Base-by-base conservation (phyloP, 2,113 vertebrate species). In the Scatophagus argus region DNA sequence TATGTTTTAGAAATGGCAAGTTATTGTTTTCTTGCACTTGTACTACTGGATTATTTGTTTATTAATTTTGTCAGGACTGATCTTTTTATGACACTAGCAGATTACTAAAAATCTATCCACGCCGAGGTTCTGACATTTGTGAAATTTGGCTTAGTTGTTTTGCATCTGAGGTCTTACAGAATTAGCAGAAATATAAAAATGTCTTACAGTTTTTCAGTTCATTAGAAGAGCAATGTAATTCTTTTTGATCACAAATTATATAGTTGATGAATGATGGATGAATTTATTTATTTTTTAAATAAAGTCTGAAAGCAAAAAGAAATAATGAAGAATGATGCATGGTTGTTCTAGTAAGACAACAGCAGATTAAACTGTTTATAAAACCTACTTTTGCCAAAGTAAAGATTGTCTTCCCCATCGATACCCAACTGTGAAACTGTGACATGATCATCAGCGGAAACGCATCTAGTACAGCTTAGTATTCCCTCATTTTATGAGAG, bases 291-390 rank as follows among this genome's bases (percentile, higher is more conserved):
- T 47, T 44, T 23, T 31, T 21, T 21, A 0, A 43, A 11, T 16
- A 39, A 7, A 2, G 1, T 25, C 8, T 61, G 8, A 43, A 21
- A n/a, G 12, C 27, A 34, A 47, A 13, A 36, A 23, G 2, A 65
- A 34, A 47, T n/a, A 36, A 70, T 25, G 1, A 1, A 11, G 67
- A 81, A 66, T 63, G 60, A 82, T 47, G 70, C 62, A 72, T 66
- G 68, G 29, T 0, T 38, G n/a, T 12, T n/a, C 23, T 36, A 60
- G 31, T 59, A 59, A 77, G 44, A 55, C 9, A 51, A 19, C 11
- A 11, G 17, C 13, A 59, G 61, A 75, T 46, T 79, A 41, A 72
- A 6, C 1, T 32, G 39, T 43, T 44, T 38, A 13, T 71, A 25
- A 13, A 21, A 51, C 21, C 34, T 58, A 16, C 29, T 59, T 58